Percentiles rank a stretch among this genome's conserved stretches.
Conservation (phyloP, 2,797 vertebrate genomes). For the Lophotriccus pileatus region DNA sequence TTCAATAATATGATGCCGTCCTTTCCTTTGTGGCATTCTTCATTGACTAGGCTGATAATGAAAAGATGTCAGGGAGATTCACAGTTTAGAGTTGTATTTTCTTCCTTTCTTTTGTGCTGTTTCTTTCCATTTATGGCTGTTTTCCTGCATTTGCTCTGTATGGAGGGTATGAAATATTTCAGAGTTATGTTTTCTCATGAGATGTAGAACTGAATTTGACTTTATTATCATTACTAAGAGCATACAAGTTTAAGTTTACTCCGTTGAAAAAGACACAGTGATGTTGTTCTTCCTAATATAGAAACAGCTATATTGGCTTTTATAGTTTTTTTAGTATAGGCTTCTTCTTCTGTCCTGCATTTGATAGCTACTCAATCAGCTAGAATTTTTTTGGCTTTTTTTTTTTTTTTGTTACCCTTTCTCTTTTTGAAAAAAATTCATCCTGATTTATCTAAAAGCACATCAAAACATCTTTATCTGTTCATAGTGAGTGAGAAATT, state of each 20-base stretch:
- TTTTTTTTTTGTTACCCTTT: not conserved
- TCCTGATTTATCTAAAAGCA: conserved; percentile 27
- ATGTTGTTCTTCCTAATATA: not conserved
- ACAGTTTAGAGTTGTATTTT: not conserved
- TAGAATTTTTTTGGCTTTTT: not conserved
- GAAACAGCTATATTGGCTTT: conserved; percentile 1
- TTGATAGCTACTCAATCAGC: conserved; percentile 26
- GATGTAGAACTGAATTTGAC: conserved; percentile 31
- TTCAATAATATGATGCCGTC: not conserved
- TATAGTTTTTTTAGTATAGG: conserved; percentile 35
- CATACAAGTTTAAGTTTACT: conserved; percentile 41
- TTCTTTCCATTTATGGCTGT: not conserved
- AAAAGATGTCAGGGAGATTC: conserved; percentile 12
- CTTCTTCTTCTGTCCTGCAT: conserved; percentile 31
- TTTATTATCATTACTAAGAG: conserved; percentile 24
- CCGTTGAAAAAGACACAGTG: conserved; percentile 8
- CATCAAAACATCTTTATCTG: conserved; percentile 28
- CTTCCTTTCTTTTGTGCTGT: not conserved
- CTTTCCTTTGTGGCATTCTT: not conserved
- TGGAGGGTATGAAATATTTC: conserved; percentile 17
- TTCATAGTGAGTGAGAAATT: conserved; percentile 22
- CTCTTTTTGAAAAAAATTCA: not conserved
- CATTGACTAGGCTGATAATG: conserved; percentile 5
- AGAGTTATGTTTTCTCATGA: conserved; percentile 16
- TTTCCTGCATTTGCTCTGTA: not conserved